Percentiles rank a stretch among this genome's conserved stretches.
phyloP scores from a whole-genome alignment of 2,797 vertebrate species.

The Sebastes umbrosus region DNA sequence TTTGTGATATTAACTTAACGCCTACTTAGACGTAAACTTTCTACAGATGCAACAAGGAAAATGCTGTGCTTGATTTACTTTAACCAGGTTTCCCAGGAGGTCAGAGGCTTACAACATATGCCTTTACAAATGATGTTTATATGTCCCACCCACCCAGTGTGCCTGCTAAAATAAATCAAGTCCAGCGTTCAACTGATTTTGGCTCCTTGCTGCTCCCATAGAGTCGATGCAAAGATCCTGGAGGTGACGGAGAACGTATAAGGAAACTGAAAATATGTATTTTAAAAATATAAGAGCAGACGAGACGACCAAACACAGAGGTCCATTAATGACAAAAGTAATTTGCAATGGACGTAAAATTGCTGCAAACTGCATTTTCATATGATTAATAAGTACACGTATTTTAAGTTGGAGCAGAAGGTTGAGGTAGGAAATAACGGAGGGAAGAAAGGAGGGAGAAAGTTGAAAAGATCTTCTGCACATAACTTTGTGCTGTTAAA shows the following conservation, averaged over 20 bases:
- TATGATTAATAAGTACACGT: neutral
- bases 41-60: neutral
- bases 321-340: too few relatives aligned
- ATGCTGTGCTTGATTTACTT: slow-evolving; percentile 25
- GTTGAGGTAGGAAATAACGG: neutral
- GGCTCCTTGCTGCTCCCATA: slow-evolving; percentile 1
- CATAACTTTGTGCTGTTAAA: neutral
- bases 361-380: neutral
- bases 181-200: neutral
- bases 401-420: neutral
- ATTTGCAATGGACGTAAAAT: neutral
- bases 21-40: slow-evolving; percentile 1
- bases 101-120: slow-evolving; percentile 27
- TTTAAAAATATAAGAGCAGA: too few relatives aligned
- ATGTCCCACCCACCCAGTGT: slow-evolving; percentile 46
- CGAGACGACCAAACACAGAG: too few relatives aligned
- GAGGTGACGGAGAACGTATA: neutral
- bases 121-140: slow-evolving; percentile 50
- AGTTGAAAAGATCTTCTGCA: neutral
- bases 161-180: slow-evolving; percentile 54
- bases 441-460: neutral
- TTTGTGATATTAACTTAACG: neutral
- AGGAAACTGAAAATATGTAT: too few relatives aligned
- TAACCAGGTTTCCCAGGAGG: slow-evolving; percentile 36
- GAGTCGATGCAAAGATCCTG: neutral